Conservation (phyloP, 2,113 vertebrate species). For the Chiloscyllium plagiosum region DNA sequence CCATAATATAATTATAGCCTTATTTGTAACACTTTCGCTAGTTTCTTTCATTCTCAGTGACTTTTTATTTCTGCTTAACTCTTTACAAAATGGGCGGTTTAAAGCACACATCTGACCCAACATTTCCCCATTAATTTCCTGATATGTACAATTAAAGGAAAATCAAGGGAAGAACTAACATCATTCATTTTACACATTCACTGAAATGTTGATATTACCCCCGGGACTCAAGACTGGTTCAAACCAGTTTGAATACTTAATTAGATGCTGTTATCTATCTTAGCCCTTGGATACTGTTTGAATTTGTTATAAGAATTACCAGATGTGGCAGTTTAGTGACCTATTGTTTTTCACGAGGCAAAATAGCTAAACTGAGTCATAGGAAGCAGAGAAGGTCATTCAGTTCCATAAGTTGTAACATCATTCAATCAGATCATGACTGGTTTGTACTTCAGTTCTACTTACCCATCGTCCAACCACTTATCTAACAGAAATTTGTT, state of each 20-base stretch:
- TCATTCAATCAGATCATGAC: background rate
- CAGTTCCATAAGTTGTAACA: background rate
- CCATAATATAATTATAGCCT: background rate
- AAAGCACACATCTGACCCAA: background rate
- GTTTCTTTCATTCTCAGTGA: background rate
- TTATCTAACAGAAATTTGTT: background rate
- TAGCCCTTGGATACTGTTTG: background rate
- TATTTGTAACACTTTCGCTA: background rate
- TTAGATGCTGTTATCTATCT: conserved; percentile 1
- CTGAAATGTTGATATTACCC: background rate
- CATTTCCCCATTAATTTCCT: background rate
- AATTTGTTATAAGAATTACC: conserved; percentile 5
- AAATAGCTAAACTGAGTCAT: background rate
- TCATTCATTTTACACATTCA: background rate
- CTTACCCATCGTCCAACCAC: background rate
- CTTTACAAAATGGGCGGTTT: background rate
- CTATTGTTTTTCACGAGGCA: background rate
- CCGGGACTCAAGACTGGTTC: background rate
- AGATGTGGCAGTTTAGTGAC: background rate
- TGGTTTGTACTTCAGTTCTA: too few species aligned
- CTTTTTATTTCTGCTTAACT: background rate
- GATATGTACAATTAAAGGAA: background rate
- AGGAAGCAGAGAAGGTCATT: background rate
- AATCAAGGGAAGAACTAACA: background rate
- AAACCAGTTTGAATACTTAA: background rate